Evolutionary conservation across 2,113 vertebrate genomes (phyloP), one percentile per base, ranked within the genome.

Genomic region (Capra hircus): DNA sequence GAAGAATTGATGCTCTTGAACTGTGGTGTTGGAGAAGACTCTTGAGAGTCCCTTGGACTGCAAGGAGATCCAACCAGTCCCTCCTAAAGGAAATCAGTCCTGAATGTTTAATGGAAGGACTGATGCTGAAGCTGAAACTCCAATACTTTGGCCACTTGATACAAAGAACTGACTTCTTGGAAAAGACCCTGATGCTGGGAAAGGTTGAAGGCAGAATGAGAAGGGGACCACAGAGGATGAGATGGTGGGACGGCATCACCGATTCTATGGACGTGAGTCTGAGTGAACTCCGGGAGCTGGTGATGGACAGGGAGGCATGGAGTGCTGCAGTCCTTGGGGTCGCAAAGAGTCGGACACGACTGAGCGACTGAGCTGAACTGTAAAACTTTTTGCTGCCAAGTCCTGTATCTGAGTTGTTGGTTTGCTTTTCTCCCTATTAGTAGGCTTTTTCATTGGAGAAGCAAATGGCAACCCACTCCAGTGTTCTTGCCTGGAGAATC

Each of bases 291-390:
- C 0, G 5, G n/a, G n/a, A 25, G 21, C 13, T 40, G 67, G 67
- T 74, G 21, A 25, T 13, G 10, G 21, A 74, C 67, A 74, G 67
- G 67, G 1, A 74, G 19, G 19, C 67, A 6, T 6, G n/a, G n/a
- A 0, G 2, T 6, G 36, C 36, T 40, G 67, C 19, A 13, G 5
- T 40, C 21, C 67, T 2, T 40, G 67, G 67, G n/a, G 67, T 40
- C 0, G 2, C 19, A 23, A 11, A 71, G 67, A 74, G 36, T 2
- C 0, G 2, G 36, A 40, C 21, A 13, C 0, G 21, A 40, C 67
- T 40, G 1, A 23, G 36, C 1, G 67, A 6, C 36, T 40, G 67
- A 12, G 11, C n/a, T 11, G n/a, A 71, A 74, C 67, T 96, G 21
- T 78, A 19, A 52, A 67, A n/a, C 6, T 4, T 93, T 90, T 93